A percentile compares a stretch with the other conserved stretches of the same genome.
phyloP scores from a whole-genome alignment of 2,888 invertebrate species.

The Seira ritae region DNA sequence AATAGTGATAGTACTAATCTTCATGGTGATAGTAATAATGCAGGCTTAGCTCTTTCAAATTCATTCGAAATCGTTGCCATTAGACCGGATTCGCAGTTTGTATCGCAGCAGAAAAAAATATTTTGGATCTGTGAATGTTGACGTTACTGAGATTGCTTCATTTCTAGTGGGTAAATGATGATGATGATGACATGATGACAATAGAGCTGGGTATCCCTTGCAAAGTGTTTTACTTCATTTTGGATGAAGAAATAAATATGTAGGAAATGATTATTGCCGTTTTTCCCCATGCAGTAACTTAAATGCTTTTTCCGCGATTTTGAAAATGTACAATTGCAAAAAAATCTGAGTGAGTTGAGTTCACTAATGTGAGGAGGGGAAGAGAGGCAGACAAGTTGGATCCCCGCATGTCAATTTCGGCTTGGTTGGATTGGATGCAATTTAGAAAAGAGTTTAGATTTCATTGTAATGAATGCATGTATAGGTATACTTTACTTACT shows the following conservation, averaged over 20 bases:
- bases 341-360: background rate
- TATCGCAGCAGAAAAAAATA: no score
- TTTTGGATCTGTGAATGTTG: no score
- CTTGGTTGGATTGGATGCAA: background rate
- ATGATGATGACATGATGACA: background rate
- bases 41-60: no score
- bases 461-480: background rate
- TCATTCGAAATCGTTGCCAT: no score
- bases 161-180: background rate
- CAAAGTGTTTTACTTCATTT: constrained; percentile 1
- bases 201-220: background rate
- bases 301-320: background rate
- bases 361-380: no score
- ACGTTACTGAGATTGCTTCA: no score
- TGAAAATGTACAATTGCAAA: background rate
- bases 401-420: background rate
- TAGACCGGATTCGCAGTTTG: no score
- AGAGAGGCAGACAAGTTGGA: background rate
- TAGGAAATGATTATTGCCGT: background rate
- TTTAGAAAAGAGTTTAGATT: background rate
- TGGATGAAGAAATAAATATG: background rate
- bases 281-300: background rate
- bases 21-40: background rate
- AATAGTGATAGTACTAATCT: background rate
- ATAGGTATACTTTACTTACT: background rate